These are phyloP conservation scores for Coleophora flavipennella DNA, from an alignment of 2,888 invertebrate species.

Conservation along the genomic window DNA sequence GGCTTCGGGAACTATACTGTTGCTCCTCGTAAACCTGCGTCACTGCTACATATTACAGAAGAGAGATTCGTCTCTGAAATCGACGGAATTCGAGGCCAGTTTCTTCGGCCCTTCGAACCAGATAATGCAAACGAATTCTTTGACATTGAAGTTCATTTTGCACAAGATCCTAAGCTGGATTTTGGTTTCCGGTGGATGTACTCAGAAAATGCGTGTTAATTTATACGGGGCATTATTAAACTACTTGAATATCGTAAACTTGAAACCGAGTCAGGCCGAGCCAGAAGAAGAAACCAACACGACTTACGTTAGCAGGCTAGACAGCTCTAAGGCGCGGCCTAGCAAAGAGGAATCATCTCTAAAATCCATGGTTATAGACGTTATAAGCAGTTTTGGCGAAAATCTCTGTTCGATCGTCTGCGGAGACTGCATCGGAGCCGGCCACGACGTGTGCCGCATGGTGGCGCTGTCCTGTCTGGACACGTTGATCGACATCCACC, in stretches of 20 bases:
- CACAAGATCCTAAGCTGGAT: conserved; percentile 89
- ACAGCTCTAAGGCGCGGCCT: conserved; percentile 62
- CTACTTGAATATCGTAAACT: conserved; percentile 81
- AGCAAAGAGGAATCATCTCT: conserved; percentile 45
- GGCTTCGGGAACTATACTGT: conserved; percentile 84
- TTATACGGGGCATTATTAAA: conserved; percentile 88
- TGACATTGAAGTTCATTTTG: conserved; percentile 79
- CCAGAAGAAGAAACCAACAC: conserved; percentile 48
- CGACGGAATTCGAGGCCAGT: conserved; percentile 51
- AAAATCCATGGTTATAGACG: conserved; percentile 55
- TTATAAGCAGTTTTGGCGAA: conserved; percentile 82
- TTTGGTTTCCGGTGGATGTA: conserved; percentile 82
- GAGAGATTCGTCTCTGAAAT: conserved; percentile 45
- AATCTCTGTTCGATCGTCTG: conserved; percentile 85
- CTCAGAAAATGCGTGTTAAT: conserved; percentile 88
- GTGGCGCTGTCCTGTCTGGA: conserved; percentile 87
- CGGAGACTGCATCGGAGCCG: conserved; percentile 86
- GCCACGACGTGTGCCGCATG: conserved; percentile 93
- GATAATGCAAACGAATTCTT: conserved; percentile 74
- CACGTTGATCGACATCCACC: conserved; percentile 82
- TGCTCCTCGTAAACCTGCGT: conserved; percentile 84
- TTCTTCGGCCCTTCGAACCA: conserved; percentile 61
- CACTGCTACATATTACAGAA: conserved; percentile 76
- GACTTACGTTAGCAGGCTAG: conserved; percentile 77
- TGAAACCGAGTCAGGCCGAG: conserved; percentile 54